These are phyloP conservation scores for Tromatobia lineatoria DNA, from an alignment of 2,888 invertebrate genomes.

Conservation along the genomic window DNA sequence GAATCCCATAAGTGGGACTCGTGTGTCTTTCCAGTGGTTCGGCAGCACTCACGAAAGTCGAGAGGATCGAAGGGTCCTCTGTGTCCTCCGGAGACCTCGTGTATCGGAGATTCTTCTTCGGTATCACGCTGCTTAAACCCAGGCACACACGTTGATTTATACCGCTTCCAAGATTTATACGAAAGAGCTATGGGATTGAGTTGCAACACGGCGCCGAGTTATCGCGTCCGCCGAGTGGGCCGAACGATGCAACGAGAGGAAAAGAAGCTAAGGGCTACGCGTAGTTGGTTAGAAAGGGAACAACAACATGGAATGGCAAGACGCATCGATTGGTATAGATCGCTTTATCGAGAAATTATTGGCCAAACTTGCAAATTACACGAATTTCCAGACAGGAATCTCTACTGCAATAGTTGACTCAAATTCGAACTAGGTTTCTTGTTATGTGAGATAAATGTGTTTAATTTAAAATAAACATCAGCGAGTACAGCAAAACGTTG, in stretches of 20 bases:
- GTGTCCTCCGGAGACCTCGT: constrained; percentile 62
- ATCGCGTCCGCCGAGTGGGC: constrained; percentile 82
- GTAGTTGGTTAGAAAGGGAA: neutral
- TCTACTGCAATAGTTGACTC: neutral
- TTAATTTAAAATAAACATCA: neutral
- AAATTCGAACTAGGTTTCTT: neutral
- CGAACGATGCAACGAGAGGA: constrained; percentile 76
- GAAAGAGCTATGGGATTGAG: constrained; percentile 84
- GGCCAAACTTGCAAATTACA: constrained; percentile 2
- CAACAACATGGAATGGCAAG: constrained; percentile 18
- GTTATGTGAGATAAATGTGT: too few species aligned
- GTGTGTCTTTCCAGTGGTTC: constrained; percentile 77
- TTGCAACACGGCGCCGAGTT: constrained; percentile 85
- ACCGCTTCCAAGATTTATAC: constrained; percentile 83
- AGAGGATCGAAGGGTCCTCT: constrained; percentile 82
- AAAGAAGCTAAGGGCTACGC: constrained; percentile 38
- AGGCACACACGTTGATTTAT: constrained; percentile 83
- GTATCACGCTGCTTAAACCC: constrained; percentile 83
- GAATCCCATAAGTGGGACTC: constrained; percentile 78
- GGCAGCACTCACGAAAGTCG: constrained; percentile 46
- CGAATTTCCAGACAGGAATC: neutral
- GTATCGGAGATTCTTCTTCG: constrained; percentile 79
- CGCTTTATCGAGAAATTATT: constrained; percentile 42
- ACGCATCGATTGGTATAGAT: constrained; percentile 46
- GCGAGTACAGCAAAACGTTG: too few species aligned